A percentile compares a stretch with the other conserved stretches of the same genome.
Conservation (phyloP, 2,113 vertebrate genomes). For the Larimichthys crocea region DNA sequence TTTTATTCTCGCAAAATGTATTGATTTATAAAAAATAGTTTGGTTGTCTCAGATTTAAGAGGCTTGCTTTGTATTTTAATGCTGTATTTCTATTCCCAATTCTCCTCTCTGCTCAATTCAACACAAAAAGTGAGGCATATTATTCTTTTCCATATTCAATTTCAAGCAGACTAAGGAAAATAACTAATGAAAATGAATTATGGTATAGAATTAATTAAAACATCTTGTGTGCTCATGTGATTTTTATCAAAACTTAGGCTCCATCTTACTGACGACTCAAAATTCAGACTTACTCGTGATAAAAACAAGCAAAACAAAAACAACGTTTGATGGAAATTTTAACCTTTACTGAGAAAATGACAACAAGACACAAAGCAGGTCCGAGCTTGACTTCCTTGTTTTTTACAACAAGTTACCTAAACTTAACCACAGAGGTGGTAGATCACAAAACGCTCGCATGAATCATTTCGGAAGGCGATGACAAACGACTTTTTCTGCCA, state of each 20-base stretch:
- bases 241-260: neutral
- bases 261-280: neutral
- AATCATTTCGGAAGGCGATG: too few species aligned
- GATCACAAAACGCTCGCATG: too few species aligned
- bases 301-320: slow-evolving; percentile 17
- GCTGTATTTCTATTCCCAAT: neutral
- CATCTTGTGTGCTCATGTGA: slow-evolving; percentile 2
- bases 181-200: slow-evolving; percentile 42
- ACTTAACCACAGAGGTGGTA: too few species aligned
- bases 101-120: slow-evolving; percentile 11
- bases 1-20: slow-evolving; percentile 1
- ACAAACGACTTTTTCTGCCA: too few species aligned
- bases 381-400: too few species aligned
- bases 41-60: slow-evolving; percentile 1
- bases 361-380: neutral
- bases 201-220: slow-evolving; percentile 42
- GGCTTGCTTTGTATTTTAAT: neutral
- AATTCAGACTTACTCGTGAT: neutral
- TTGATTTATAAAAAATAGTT: neutral
- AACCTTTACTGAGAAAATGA: neutral
- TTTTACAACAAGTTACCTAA: too few species aligned
- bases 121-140: neutral
- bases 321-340: neutral
- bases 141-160: neutral
- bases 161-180: neutral